Conservation (phyloP, 2,888 invertebrate genomes). For the Leptopilina myrica region DNA sequence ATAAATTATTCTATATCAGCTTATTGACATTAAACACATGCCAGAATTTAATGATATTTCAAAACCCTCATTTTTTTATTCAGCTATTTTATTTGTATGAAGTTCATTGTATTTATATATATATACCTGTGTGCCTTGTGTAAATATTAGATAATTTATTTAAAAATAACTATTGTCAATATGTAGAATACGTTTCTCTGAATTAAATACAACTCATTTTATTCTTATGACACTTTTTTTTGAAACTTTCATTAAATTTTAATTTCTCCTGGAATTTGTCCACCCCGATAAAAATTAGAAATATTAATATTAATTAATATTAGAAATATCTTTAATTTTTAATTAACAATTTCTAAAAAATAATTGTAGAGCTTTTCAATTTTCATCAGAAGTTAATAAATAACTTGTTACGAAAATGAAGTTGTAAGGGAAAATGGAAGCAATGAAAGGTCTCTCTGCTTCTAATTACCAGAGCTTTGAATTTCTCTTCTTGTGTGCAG, state of each 20-base stretch:
- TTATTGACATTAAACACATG: background rate
- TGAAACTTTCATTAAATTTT: too few relatives aligned
- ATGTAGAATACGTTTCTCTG: background rate
- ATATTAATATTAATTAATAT: too few relatives aligned
- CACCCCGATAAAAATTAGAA: too few relatives aligned
- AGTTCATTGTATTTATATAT: background rate
- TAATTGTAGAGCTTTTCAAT: too few relatives aligned
- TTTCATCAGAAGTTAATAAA: too few relatives aligned
- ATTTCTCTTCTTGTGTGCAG: conserved; percentile 12
- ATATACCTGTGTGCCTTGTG: background rate
- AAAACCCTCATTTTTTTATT: background rate
- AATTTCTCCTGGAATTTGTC: too few relatives aligned
- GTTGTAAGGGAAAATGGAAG: too few relatives aligned
- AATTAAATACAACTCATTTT: too few relatives aligned
- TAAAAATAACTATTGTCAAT: background rate
- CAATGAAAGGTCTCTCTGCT: background rate
- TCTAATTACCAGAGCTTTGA: conserved; percentile 19
- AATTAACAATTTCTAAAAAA: too few relatives aligned
- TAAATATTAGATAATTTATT: background rate
- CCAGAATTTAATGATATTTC: background rate
- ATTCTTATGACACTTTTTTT: too few relatives aligned
- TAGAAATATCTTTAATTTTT: too few relatives aligned
- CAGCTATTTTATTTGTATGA: background rate
- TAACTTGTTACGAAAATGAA: too few relatives aligned
- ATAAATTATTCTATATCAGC: background rate